Evolutionary conservation across 2,797 vertebrate genomes (phyloP), one percentile per base, ranked within the genome.

Genomic region (Notoglanidium macrostoma): DNA sequence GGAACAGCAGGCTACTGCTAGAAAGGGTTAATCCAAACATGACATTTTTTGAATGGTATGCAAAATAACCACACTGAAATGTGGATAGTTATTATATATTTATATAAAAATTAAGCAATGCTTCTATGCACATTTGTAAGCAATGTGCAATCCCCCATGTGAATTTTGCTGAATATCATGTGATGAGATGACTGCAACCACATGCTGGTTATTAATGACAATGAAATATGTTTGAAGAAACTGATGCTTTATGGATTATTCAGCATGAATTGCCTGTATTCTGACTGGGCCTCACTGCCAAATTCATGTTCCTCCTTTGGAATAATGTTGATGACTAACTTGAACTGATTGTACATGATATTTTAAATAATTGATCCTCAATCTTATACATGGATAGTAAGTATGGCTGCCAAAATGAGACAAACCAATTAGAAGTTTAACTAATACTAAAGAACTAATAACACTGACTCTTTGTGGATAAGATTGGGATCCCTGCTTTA

Each of bases 181-280:
- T 35, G 54, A 79, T 79, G 54, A 35, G 54, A 12, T 59, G 77
- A 78, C 76, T 79, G 10, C 32, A 79, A 59, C 77, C 77, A 79
- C 29, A 57, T 79, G 77, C 54, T 59, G 29, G 5, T 12, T 79
- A 79, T 79, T 79, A 79, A 26, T 79, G 54, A 59, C 8, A 35
- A 35, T 59, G 29, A 32, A 55, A 55, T 55, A 55, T 79, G 77
- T 79, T 40, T 79, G 6, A 57, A 35, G 54, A 79, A 59, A 79
- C 54, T 23, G 3, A 55, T 10, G 17, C 76, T 55, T 55, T 77
- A 17, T 78, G 12, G 23, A 49, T 76, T 76, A 51, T 76, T 78
- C 72, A n/a, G 44, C 11, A 74, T 49, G 72, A 74, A n/a, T 46
- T 49, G 72, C 11, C 44, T 46, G 23, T 74, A n/a, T 51, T n/a